These are phyloP conservation scores for Nemotelus nigrinus DNA, from an alignment of 2,888 invertebrate genomes.

Conservation along the genomic window DNA sequence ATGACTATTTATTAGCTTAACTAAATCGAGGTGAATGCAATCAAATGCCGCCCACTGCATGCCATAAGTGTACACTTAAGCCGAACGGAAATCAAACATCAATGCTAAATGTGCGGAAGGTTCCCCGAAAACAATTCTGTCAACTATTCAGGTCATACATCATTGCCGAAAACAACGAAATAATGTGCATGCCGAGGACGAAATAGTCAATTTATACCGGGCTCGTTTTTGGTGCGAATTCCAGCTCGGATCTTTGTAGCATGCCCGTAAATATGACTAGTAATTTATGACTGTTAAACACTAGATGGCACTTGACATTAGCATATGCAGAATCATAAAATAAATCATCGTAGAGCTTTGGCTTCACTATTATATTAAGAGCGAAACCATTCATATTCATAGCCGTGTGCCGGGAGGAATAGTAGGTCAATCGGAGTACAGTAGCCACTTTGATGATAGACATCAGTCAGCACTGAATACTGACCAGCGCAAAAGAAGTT, in stretches of 20 bases:
- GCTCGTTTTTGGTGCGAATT: slow-evolving; percentile 1
- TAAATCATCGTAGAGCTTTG: slow-evolving; percentile 47
- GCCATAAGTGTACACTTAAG: background rate
- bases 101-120: slow-evolving; percentile 6
- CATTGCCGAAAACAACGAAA: slow-evolving; percentile 37
- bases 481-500: no score
- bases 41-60: background rate
- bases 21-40: no score
- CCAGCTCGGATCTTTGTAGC: slow-evolving; percentile 38
- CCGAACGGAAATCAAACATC: slow-evolving; percentile 46
- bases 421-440: no score
- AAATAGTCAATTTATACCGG: slow-evolving; percentile 9
- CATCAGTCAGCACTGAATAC: no score
- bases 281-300: slow-evolving; percentile 50
- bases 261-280: slow-evolving; percentile 44
- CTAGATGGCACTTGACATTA: slow-evolving; percentile 51
- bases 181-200: slow-evolving; percentile 38
- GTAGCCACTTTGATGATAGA: no score
- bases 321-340: slow-evolving; percentile 50
- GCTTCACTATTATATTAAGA: slow-evolving; percentile 9
- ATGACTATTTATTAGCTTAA: no score
- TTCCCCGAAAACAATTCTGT: slow-evolving; percentile 39
- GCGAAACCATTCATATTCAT: background rate
- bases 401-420: background rate
- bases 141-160: slow-evolving; percentile 48